These are phyloP conservation scores for Rhineura floridana DNA, from an alignment of 2,113 vertebrate genomes.

Conservation along the genomic window DNA sequence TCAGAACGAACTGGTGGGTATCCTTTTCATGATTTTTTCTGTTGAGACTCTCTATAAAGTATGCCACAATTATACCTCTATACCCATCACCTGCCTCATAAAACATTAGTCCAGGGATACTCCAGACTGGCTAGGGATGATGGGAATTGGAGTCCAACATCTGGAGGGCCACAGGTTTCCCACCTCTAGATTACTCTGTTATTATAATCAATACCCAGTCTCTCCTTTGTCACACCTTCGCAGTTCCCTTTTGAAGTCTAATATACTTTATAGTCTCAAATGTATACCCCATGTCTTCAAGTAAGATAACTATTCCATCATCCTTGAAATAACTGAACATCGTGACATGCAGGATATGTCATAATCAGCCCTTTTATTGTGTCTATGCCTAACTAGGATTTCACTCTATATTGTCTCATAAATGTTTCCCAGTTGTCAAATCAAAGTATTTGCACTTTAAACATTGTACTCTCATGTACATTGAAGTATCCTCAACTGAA, in stretches of 20 bases:
- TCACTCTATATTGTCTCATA: neutral
- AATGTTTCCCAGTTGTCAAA: neutral
- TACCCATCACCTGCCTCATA: no score
- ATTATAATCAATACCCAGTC: neutral
- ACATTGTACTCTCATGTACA: neutral
- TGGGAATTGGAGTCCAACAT: neutral
- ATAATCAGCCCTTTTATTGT: neutral
- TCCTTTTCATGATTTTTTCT: no score
- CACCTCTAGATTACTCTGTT: neutral
- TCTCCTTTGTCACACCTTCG: no score
- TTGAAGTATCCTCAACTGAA: slow-evolving; percentile 5
- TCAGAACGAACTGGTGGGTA: no score
- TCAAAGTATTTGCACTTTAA: neutral
- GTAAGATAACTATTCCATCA: neutral
- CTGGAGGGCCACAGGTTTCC: neutral
- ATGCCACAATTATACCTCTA: no score
- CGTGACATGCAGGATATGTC: neutral
- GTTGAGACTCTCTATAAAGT: no score
- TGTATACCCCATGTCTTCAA: neutral
- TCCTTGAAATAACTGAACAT: neutral
- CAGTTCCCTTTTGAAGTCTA: neutral
- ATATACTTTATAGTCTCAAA: neutral
- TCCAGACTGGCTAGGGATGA: no score
- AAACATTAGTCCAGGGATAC: no score
- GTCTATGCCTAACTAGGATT: neutral